Evolutionary conservation across 2,888 invertebrate species (phyloP).

Genomic region (Drosophila diplacantha): DNA sequence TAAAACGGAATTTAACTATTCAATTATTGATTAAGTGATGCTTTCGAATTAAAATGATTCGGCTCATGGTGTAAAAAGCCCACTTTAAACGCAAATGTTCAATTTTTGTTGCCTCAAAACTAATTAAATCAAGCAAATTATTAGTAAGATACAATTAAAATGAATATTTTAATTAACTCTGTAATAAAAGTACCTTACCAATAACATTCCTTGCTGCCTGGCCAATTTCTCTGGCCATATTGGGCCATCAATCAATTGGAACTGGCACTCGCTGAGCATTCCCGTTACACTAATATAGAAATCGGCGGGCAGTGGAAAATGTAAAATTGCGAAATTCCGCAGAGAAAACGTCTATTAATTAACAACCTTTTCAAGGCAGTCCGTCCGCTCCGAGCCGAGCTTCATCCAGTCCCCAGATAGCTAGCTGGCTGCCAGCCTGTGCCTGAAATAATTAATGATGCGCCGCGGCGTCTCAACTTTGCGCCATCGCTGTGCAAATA

Average conservation of each 20-base stretch:
- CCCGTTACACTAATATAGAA: slow-evolving; percentile 43
- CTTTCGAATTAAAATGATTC: too few relatives aligned
- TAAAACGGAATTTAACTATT: too few relatives aligned
- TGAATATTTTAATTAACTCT: neutral
- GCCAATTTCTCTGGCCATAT: neutral
- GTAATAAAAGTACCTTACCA: neutral
- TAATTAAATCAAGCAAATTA: too few relatives aligned
- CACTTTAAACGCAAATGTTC: too few relatives aligned
- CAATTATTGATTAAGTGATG: too few relatives aligned
- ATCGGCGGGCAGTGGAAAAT: slow-evolving; percentile 27
- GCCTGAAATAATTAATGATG: slow-evolving; percentile 69
- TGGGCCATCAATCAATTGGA: slow-evolving; percentile 26
- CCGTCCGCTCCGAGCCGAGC: slow-evolving; percentile 11
- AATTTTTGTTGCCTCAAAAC: too few relatives aligned
- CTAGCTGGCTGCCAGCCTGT: slow-evolving; percentile 43
- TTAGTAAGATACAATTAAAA: neutral
- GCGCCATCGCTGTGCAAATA: slow-evolving; percentile 67
- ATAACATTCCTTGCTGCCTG: neutral
- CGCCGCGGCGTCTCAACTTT: slow-evolving; percentile 40
- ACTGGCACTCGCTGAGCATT: slow-evolving; percentile 12
- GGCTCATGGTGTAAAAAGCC: too few relatives aligned
- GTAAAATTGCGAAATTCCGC: slow-evolving; percentile 62
- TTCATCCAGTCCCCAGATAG: slow-evolving; percentile 36
- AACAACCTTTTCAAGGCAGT: slow-evolving; percentile 51
- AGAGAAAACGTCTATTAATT: slow-evolving; percentile 59